Percentiles rank a stretch among this genome's conserved stretches.
phyloP scores from a whole-genome alignment of 2,888 invertebrate genomes.

The Camptogramma bilineatum region DNA sequence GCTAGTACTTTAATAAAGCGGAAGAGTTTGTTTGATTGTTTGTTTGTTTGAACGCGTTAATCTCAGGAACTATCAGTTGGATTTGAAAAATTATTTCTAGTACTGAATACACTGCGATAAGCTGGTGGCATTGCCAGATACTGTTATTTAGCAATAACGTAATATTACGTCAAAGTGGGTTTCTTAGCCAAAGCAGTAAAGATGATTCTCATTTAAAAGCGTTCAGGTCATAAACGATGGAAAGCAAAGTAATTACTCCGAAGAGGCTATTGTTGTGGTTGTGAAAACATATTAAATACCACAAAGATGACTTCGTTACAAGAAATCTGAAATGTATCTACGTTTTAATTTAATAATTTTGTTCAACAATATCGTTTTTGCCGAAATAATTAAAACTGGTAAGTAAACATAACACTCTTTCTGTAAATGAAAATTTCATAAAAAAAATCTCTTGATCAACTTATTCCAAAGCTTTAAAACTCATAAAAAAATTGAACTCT shows the following conservation, averaged over 20 bases:
- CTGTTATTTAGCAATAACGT: not conserved
- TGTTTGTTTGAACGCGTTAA: too few relatives aligned
- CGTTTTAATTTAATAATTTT: not conserved
- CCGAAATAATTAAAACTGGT: not conserved
- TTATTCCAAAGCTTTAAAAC: too few relatives aligned
- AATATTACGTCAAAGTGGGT: not conserved
- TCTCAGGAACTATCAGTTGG: too few relatives aligned
- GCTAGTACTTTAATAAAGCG: too few relatives aligned
- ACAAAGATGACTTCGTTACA: conserved; percentile 34
- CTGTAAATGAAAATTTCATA: not conserved
- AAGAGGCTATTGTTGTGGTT: conserved; percentile 61
- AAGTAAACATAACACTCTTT: not conserved
- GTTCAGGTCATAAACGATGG: conserved; percentile 56
- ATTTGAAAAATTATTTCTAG: too few relatives aligned
- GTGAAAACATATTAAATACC: conserved; percentile 48
- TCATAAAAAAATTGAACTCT: too few relatives aligned
- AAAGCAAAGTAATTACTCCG: conserved; percentile 57
- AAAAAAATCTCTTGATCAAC: too few relatives aligned
- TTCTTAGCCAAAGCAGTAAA: conserved; percentile 25
- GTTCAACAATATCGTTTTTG: not conserved
- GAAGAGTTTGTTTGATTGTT: too few relatives aligned
- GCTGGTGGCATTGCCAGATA: too few relatives aligned
- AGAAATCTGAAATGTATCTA: not conserved
- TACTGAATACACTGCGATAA: too few relatives aligned
- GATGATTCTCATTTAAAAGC: conserved; percentile 59